Evolutionary conservation across 2,888 invertebrate genomes (phyloP).

Genomic region (Stenchaetothrips biformis): DNA sequence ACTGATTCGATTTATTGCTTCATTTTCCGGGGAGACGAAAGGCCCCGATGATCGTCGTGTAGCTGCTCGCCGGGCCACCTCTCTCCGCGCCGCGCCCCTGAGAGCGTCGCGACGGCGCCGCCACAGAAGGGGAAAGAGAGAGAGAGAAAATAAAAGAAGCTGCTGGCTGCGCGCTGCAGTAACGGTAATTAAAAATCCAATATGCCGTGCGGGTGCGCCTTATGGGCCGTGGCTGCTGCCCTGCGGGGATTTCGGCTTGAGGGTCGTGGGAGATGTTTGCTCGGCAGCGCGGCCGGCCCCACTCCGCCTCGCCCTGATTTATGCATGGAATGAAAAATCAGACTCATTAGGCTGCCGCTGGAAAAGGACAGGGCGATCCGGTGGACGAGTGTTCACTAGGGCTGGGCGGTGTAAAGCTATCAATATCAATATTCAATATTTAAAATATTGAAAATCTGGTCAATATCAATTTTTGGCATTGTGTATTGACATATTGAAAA

Average conservation of each 20-base stretch:
- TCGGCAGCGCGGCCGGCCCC: background rate
- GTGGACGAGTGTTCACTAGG: background rate
- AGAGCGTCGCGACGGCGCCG: background rate
- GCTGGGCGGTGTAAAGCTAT: too few species aligned
- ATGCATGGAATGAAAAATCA: conserved; percentile 5
- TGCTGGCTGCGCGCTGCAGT: background rate
- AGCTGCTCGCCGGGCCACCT: background rate
- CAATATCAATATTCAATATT: too few species aligned
- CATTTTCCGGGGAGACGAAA: too few species aligned
- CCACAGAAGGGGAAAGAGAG: background rate
- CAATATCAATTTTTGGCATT: too few species aligned
- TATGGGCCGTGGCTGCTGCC: background rate
- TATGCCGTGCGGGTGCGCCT: conserved; percentile 6
- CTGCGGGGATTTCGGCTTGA: background rate
- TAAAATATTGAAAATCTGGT: too few species aligned
- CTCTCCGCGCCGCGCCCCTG: background rate
- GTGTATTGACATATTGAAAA: too few species aligned
- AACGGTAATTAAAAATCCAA: conserved; percentile 5
- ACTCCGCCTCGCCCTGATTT: background rate
- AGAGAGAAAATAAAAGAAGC: background rate
- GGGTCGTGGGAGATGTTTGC: conserved; percentile 5
- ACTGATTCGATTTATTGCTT: too few species aligned
- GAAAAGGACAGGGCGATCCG: background rate
- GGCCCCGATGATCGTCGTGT: too few species aligned
- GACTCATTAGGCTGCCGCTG: background rate